A percentile compares a stretch with the other conserved stretches of the same genome.
These are phyloP conservation scores for Thymallus thymallus DNA, from an alignment of 2,113 vertebrate species.

Conservation along the genomic window DNA sequence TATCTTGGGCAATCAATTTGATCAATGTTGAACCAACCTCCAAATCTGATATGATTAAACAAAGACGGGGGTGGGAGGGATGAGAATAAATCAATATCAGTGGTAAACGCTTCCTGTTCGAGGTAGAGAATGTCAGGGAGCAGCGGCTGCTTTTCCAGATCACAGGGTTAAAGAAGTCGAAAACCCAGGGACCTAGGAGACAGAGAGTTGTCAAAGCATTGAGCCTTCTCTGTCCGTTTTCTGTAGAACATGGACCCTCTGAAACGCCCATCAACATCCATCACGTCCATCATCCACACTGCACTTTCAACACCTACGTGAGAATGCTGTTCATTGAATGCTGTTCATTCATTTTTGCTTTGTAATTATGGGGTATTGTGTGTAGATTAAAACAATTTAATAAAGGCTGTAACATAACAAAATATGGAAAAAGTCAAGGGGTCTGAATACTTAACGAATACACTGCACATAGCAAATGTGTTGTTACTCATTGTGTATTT, in stretches of 20 bases:
- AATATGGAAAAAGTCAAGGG: too few species aligned
- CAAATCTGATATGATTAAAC: constrained; percentile 65
- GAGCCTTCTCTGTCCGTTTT: constrained; percentile 34
- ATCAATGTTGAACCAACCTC: constrained; percentile 58
- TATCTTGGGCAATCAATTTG: constrained; percentile 37
- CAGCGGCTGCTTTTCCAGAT: constrained; percentile 44
- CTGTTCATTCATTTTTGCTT: too few species aligned
- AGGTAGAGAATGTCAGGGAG: constrained; percentile 25
- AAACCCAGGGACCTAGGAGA: constrained; percentile 41
- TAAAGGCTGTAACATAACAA: too few species aligned
- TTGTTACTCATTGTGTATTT: too few species aligned
- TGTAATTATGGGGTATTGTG: too few species aligned
- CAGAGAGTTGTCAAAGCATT: constrained; percentile 51
- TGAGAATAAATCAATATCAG: too few species aligned
- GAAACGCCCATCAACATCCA: not conserved
- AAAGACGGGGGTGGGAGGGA: constrained; percentile 43
- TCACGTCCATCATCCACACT: too few species aligned
- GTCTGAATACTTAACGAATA: too few species aligned
- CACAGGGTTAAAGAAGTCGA: constrained; percentile 51
- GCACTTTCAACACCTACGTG: too few species aligned
- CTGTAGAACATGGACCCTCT: not conserved
- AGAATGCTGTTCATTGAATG: too few species aligned
- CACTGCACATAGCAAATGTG: too few species aligned
- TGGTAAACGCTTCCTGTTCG: constrained; percentile 42
- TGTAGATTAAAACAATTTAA: too few species aligned